Conservation (phyloP, 2,888 invertebrate species). For the Diaperis boleti region DNA sequence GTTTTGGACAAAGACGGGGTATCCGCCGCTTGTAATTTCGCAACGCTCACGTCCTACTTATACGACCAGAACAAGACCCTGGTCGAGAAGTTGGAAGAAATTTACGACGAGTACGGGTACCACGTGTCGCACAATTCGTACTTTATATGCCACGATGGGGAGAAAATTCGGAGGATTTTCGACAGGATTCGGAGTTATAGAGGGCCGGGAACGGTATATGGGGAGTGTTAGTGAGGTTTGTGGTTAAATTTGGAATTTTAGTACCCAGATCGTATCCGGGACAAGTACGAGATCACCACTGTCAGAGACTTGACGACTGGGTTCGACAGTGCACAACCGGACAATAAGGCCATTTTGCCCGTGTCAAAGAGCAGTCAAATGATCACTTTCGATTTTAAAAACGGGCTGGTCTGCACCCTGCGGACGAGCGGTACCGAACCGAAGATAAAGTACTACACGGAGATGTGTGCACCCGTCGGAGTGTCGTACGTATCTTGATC, state of each 20-base stretch:
- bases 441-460: slow-evolving; percentile 98
- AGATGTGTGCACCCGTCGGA: slow-evolving; percentile 78
- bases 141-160: slow-evolving; percentile 84
- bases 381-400: slow-evolving; percentile 93
- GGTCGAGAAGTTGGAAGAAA: slow-evolving; percentile 74
- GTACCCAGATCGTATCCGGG: slow-evolving; percentile 78
- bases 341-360: slow-evolving; percentile 78
- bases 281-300: slow-evolving; percentile 74
- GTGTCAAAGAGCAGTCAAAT: slow-evolving; percentile 82
- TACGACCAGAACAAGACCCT: slow-evolving; percentile 72
- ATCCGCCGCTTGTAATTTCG: slow-evolving; percentile 84
- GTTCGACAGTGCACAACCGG: slow-evolving; percentile 78
- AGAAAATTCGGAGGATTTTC: slow-evolving; percentile 81
- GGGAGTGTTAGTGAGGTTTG: slow-evolving; percentile 4
- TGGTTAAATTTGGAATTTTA: slow-evolving; percentile 60
- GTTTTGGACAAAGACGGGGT: slow-evolving; percentile 98
- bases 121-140: slow-evolving; percentile 92
- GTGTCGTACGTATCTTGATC: slow-evolving; percentile 65
- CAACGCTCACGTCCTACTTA: slow-evolving; percentile 82
- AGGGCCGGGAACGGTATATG: slow-evolving; percentile 67
- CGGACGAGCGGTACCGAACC: slow-evolving; percentile 99
- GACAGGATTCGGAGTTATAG: slow-evolving; percentile 82
- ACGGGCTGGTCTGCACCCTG: slow-evolving; percentile 88
- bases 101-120: slow-evolving; percentile 89
- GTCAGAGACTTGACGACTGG: slow-evolving; percentile 93